These are phyloP conservation scores for Drosophila quinaria DNA, from an alignment of 2,888 invertebrate genomes.

Conservation along the genomic window DNA sequence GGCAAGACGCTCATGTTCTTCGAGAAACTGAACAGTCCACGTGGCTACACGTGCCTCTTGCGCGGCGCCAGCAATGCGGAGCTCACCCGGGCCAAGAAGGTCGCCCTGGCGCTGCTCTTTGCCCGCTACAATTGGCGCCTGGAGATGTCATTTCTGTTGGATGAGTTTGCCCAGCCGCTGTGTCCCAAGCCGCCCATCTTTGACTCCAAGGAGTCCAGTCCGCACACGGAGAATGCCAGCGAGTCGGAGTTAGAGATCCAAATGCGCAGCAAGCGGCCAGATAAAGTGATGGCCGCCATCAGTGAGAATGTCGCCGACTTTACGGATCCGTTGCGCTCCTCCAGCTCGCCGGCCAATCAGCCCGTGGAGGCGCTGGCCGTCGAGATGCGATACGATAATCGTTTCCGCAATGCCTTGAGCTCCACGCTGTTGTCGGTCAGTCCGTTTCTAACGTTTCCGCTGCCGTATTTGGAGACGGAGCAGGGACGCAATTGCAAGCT, in stretches of 20 bases:
- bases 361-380: constrained; percentile 81
- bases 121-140: constrained; percentile 94
- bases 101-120: constrained; percentile 92
- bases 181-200: constrained; percentile 87
- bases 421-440: constrained; percentile 93
- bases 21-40: constrained; percentile 93
- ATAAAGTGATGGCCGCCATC: constrained; percentile 87
- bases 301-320: constrained; percentile 88
- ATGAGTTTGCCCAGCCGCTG: constrained; percentile 93
- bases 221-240: constrained; percentile 67
- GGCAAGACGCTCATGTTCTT: constrained; percentile 96
- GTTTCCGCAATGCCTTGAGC: constrained; percentile 91
- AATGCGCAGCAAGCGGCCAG: constrained; percentile 59
- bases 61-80: constrained; percentile 93
- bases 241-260: constrained; percentile 53
- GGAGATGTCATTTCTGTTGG: constrained; percentile 95
- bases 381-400: constrained; percentile 89
- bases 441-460: constrained; percentile 93
- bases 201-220: constrained; percentile 85
- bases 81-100: constrained; percentile 92
- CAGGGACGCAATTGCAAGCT: constrained; percentile 91
- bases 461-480: constrained; percentile 96
- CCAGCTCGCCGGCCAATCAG: constrained; percentile 84
- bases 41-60: constrained; percentile 95
- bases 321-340: constrained; percentile 92